These are phyloP conservation scores for Rhimphoctona megacephalus DNA, from an alignment of 2,888 invertebrate genomes.

Conservation along the genomic window DNA sequence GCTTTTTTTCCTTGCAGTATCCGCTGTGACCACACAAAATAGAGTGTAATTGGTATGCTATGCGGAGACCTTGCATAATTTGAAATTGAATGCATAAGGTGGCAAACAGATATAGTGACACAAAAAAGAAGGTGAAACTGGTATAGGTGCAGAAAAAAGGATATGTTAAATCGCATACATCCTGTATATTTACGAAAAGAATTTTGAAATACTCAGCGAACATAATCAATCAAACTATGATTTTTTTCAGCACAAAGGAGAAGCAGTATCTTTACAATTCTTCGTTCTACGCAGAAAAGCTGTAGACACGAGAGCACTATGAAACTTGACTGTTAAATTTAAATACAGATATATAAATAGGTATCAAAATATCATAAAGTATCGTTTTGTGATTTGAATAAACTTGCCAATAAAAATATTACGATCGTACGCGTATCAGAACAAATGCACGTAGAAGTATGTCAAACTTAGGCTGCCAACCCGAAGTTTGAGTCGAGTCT, in stretches of 20 bases:
- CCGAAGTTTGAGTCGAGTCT: not conserved
- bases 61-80: slow-evolving; percentile 33
- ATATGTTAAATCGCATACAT: not conserved
- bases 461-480: slow-evolving; percentile 4
- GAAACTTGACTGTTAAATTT: too few species aligned
- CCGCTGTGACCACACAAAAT: slow-evolving; percentile 4
- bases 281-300: not conserved
- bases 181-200: not conserved
- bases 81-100: slow-evolving; percentile 22
- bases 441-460: slow-evolving; percentile 9
- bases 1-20: slow-evolving; percentile 2
- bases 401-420: slow-evolving; percentile 24
- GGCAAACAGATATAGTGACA: not conserved
- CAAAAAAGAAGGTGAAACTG: not conserved
- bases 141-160: not conserved
- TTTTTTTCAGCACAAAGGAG: not conserved
- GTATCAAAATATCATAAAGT: not conserved
- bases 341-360: not conserved
- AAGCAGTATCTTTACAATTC: not conserved
- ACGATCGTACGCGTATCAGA: not conserved
- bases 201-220: not conserved
- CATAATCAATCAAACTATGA: not conserved
- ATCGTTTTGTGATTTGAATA: slow-evolving; percentile 18
- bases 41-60: slow-evolving; percentile 13
- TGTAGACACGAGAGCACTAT: not conserved